These are phyloP conservation scores for Peucedramus taeniatus DNA, from an alignment of 2,113 vertebrate species.

Conservation along the genomic window DNA sequence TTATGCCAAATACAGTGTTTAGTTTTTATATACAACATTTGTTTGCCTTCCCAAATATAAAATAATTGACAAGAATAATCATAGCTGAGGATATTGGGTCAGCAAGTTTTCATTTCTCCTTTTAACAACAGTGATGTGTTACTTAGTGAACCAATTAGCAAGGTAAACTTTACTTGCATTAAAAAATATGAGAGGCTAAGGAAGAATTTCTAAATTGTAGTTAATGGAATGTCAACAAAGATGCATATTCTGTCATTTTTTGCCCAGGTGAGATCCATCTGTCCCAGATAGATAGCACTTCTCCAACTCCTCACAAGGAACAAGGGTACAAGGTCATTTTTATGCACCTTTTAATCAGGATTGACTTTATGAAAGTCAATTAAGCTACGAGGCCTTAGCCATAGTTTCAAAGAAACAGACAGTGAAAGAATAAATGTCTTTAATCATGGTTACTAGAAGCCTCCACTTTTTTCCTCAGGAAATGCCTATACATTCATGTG, in stretches of 20 bases:
- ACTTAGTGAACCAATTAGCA: constrained; percentile 59
- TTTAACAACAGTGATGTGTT: constrained; percentile 52
- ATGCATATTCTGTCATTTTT: constrained; percentile 61
- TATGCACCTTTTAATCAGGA: neutral
- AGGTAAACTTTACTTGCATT: constrained; percentile 50
- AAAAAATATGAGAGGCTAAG: neutral
- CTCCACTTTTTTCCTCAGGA: neutral
- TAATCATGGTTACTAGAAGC: neutral
- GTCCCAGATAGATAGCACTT: constrained; percentile 40
- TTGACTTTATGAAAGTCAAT: constrained; percentile 32
- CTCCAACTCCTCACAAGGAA: constrained; percentile 1
- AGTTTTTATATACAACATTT: constrained; percentile 71
- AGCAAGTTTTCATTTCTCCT: constrained; percentile 41
- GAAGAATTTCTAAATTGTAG: constrained; percentile 49
- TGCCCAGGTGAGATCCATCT: constrained; percentile 54
- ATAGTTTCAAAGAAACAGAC: neutral
- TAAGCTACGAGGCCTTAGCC: neutral
- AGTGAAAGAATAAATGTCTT: neutral
- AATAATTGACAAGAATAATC: constrained; percentile 82
- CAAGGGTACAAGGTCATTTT: constrained; percentile 45
- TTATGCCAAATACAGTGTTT: constrained; percentile 60
- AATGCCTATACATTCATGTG: neutral
- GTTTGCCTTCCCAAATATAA: constrained; percentile 72
- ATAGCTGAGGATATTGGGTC: constrained; percentile 43
- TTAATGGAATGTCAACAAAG: constrained; percentile 68